Evolutionary conservation across 2,113 vertebrate species (phyloP).

Genomic region (Caretta caretta): DNA sequence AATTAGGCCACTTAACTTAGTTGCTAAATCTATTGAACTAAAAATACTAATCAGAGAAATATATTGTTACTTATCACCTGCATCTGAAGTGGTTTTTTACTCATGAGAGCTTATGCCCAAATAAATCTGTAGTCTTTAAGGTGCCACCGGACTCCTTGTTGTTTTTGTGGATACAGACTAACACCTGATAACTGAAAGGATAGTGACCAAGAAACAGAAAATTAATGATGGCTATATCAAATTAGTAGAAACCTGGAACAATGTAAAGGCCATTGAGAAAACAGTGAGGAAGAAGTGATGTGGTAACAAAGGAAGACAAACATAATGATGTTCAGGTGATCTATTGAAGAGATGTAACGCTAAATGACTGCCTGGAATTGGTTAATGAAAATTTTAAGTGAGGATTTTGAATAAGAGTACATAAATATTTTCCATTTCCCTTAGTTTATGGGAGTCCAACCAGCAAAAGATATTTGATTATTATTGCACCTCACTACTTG

Average conservation of each 20-base stretch:
- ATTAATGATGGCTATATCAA: background rate
- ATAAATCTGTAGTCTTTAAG: too few relatives aligned
- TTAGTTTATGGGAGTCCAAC: background rate
- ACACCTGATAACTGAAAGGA: background rate
- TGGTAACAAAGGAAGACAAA: constrained; percentile 3
- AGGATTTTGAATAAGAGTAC: background rate
- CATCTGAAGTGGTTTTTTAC: too few relatives aligned
- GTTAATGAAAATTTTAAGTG: constrained; percentile 3
- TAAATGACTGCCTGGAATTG: background rate
- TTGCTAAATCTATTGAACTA: background rate
- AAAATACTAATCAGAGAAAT: background rate
- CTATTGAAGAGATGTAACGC: background rate
- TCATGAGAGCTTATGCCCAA: too few relatives aligned
- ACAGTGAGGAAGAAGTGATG: background rate
- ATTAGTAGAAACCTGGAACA: constrained; percentile 28
- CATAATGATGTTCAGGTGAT: background rate
- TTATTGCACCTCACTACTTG: background rate
- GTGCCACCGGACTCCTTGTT: too few relatives aligned
- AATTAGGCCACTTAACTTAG: background rate
- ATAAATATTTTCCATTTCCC: background rate
- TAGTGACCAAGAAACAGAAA: background rate
- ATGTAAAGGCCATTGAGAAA: constrained; percentile 25
- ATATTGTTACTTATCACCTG: background rate
- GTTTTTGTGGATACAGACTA: too few relatives aligned
- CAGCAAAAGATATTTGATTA: background rate